Base-by-base conservation (phyloP, 2,888 invertebrate genomes). In the Pseudeuparius sepicola region DNA sequence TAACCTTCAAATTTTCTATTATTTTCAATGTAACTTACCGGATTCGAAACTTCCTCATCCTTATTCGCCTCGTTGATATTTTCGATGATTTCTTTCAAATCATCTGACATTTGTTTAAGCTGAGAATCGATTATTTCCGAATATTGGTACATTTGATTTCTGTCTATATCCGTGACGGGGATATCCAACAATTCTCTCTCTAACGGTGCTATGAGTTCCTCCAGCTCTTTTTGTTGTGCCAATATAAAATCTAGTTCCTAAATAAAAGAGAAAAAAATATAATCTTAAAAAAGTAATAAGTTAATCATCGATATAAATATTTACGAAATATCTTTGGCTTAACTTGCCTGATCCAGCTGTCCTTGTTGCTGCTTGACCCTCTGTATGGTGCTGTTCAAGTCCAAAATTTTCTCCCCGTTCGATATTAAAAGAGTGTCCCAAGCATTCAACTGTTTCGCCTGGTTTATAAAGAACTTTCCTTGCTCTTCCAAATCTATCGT, bases 161-260 rank as follows among this genome's bases (percentile, higher is more conserved):
- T 71, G 57, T 94, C 92, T 0, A 88, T 76, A 56, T 94, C 92
- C 0, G 81, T 72, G 10, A 81, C 75, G 0, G 75, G 70, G 14
- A 78, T 67, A 30, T 73, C 74, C 3, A 71, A 62, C 26, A 84
- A 66, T 48, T 85, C 82, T 46, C 82, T 83, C 62, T 96, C 94
- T 43, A 96, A 64, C 0, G 93, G 92, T 0, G 70, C 68, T 15
- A 96, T 68, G 38, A 89, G 67, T 42, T 90, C 87, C 54, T 93
- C 90, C 25, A 97, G 59, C 56, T 97, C 96, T 40, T 81, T 78
- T 61, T 96, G 94, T 53, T 96, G 94, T 0, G 87, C 83, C 25
- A 85, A 64, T 35, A 96, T 85, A 51, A 94, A 94, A 63, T 96
- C 93, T 13, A 97, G 60, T 56, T 96, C 94, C n/a, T n/a, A n/a